Evolutionary conservation across 30 jellyfish, hydroid and myxozoan species (phyloP), one percentile per base, ranked within the genome.

Genomic region (Nemopilema nomurai): DNA sequence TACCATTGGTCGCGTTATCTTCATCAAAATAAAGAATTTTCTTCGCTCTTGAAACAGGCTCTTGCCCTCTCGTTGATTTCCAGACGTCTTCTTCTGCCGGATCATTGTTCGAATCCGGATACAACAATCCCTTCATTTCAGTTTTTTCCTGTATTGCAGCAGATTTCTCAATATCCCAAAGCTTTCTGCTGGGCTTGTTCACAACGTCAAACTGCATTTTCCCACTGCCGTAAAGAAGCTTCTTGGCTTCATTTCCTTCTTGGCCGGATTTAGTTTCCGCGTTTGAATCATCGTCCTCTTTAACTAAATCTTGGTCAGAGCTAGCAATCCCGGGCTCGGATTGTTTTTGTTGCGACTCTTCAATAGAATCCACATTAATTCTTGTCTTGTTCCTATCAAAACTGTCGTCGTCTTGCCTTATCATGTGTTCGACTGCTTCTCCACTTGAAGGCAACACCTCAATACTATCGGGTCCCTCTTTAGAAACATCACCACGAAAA

Each of bases 81-180:
- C 28, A 25, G 0, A 28, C 67, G 22, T 25, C 49, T 7, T 22
- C 31, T 4, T 13, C 57, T 41, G 23, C 69, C 4, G n/a, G 88
- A 18, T 68, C 82, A 0, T 64, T 22, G 28, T 29, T 17, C 23
- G 31, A 28, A 24, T 51, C 74, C 0, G 93, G 96, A 73, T 87
- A 92, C 49, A 92, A 50, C 25, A 92, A 23, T 18, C 51, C 73
- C 77, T 92, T 85, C 70, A 96, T 24, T 49, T 63, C 91, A 9
- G 91, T 77, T 18, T 82, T 93, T 82, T 80, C 90, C 23, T 57
- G 51, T 18, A 32, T 20, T 1, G 63, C 57, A 25, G 21, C 78
- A 1, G 51, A 69, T n/a, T 68, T 28, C 24, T 29, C 76, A 19
- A 68, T 24, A 3, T 80, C 80, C 90, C 86, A 69, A 20, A 22